Evolutionary conservation across 2,113 vertebrate species (phyloP), one percentile per base, ranked within the genome.

Genomic region (Azemiops feae): DNA sequence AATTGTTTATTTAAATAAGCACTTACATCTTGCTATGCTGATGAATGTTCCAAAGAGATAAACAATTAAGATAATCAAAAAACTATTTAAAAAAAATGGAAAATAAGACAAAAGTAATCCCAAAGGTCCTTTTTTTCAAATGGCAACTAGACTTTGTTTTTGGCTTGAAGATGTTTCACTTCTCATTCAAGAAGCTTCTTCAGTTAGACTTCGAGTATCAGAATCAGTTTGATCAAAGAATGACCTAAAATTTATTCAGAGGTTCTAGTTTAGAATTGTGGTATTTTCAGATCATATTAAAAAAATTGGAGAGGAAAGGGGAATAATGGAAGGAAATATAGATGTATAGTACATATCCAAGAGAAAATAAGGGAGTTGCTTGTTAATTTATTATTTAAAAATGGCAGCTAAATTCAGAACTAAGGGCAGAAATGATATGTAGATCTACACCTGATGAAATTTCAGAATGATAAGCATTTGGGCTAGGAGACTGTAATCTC

Each of bases 231-330:
- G 20, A 23, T 45, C 14, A 39, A 34, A 85, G 34, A 85, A 6
- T 85, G 85, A 85, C 6, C 43, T 85, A 50, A 30, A 16, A 25
- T 23, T 81, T 58, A 25, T 34, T 6, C 43, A 93, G 22, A 64
- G 81, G 85, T 93, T 94, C 0, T 47, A 5, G 60, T 92, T 88
- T 87, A 50, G 50, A 95, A 93, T 43, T 69, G 52, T 47, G 25
- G 58, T 1, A 12, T 64, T 30, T 64, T 64, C 9, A 27, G 58
- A 30, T 64, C 25, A 30, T 27, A 11, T 64, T 64, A 64, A 64
- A 64, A 50, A 53, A 64, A 11, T 30, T 3, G 10, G 27, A 64
- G 58, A 64, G 58, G 58, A 10, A 30, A 30, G 25, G 58, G 25
- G 58, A 64, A 27, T 30, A 64, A 30, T 64, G 27, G 58, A 64